Conservation (phyloP, 2,797 vertebrate genomes). For the Aldrovandia affinis region DNA sequence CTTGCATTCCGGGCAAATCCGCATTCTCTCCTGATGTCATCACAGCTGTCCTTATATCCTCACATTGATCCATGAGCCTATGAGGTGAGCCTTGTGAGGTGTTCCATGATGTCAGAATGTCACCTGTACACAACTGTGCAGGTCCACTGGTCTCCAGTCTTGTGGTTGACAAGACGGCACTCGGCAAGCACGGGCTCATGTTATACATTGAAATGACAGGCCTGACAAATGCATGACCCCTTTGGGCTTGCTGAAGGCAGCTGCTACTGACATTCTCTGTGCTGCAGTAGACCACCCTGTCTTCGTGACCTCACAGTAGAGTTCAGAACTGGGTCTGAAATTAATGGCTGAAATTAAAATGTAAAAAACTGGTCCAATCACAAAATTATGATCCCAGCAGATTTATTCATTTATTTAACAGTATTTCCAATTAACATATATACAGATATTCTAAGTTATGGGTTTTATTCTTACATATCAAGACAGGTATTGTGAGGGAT, state of each 20-base stretch:
- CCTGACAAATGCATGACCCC: not conserved
- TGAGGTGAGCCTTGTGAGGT: not conserved
- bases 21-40: not conserved
- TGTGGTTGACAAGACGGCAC: not conserved
- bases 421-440: constrained; percentile 9
- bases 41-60: not conserved
- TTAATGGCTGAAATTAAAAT: not conserved
- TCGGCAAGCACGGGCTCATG: not conserved
- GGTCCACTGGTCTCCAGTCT: not conserved
- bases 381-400: not conserved
- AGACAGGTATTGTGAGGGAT: not conserved
- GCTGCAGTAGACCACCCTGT: not conserved
- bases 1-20: too few relatives aligned
- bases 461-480: not conserved
- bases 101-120: not conserved
- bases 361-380: not conserved
- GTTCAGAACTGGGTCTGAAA: not conserved
- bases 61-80: too few relatives aligned
- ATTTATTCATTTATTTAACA: constrained; percentile 7
- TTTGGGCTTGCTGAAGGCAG: not conserved
- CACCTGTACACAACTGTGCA: not conserved
- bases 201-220: not conserved
- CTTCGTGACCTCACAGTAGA: not conserved
- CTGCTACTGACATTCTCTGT: not conserved
- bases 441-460: not conserved